These are phyloP conservation scores for human DNA, from an alignment of 2,113 vertebrate species.

Conservation along the genomic window DNA sequence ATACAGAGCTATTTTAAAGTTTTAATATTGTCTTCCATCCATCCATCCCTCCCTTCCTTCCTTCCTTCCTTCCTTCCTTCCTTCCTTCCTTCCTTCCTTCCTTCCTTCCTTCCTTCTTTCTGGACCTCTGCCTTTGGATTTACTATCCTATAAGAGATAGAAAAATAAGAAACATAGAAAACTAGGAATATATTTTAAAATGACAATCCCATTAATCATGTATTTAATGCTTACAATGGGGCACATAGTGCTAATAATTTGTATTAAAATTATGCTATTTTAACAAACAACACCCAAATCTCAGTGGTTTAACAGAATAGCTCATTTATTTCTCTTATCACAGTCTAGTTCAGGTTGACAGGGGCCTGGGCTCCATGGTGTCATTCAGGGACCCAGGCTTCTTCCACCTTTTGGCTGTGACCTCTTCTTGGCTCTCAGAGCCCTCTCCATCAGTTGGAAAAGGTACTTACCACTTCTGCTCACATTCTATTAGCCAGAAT, in stretches of 20 bases:
- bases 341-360: not conserved
- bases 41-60: too few species aligned
- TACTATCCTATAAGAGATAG: not conserved
- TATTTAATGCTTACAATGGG: not conserved
- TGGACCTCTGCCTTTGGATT: not conserved
- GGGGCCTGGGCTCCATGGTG: not conserved
- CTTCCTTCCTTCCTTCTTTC: not conserved
- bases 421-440: not conserved
- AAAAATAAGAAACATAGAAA: not conserved
- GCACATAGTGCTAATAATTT: not conserved
- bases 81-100: rapidly evolving
- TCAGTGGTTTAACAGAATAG: not conserved
- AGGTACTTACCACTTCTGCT: not conserved
- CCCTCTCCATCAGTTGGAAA: not conserved
- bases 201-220: not conserved
- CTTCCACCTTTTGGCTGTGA: not conserved
- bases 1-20: not conserved
- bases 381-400: not conserved
- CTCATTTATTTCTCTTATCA: not conserved
- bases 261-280: not conserved
- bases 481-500: not conserved
- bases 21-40: not conserved
- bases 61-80: rapidly evolving
- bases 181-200: conserved; percentile 1
- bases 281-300: not conserved